Evolutionary conservation across 2,888 invertebrate species (phyloP), one percentile per base, ranked within the genome.

Genomic region (Cyrtodaria siliqua): DNA sequence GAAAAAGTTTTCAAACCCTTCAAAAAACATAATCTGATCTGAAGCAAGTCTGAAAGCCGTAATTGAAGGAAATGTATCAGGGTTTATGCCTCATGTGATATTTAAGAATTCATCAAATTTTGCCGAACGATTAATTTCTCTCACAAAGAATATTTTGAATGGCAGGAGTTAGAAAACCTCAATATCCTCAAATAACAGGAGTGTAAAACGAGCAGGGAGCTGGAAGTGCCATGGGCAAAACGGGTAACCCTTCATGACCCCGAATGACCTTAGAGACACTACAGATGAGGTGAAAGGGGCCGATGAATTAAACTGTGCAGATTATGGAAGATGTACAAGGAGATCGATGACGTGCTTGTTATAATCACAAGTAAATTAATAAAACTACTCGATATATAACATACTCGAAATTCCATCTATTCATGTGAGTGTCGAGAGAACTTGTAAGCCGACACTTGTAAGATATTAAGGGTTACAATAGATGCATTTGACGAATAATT

Each of bases 21-120:
- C 56, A 71, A 16, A 26, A n/a, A 66, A 66, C 18, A 70, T 47
- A 70, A 76, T 50, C 40, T 42, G 52, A 76, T 76, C 70, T 70
- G 66, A 57, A 67, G 55, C 61, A 26, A 33, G 33, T 57, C 64
- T 44, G 53, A 70, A 66, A 70, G 49, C 59, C 53, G 53, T 76
- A 76, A 76, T 76, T 76, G 76, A 70, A 70, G 76, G 76, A 70
- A 66, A 67, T 61, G 57, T 62, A 66, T 47, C 61, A 50, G 56
- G 40, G 70, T 61, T 62, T 67, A 64, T 56, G 76, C 66, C 33
- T 70, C 70, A 52, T 42, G 70, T 61, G 66, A 61, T 76, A 56
- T 60, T 76, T 47, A 49, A 70, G 70, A 66, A 76, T 62, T 76
- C 76, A 76, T 70, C 70, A 70, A 76, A 69, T 69, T 68, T 63